Conservation (phyloP, 1,140 invertebrate species). For the Drosophila guanche region DNA sequence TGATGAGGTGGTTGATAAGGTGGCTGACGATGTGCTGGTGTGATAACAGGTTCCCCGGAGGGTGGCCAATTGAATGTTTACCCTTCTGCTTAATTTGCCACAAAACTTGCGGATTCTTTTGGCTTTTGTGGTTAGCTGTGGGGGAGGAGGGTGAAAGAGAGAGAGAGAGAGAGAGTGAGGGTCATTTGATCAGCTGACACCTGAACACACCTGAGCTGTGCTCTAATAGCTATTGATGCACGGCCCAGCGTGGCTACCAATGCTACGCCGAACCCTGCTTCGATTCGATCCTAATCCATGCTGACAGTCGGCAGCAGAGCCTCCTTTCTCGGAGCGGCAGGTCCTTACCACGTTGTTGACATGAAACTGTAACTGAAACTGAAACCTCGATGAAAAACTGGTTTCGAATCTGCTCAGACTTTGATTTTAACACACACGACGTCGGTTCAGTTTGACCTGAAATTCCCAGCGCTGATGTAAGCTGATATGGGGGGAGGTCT, state of each 20-base stretch:
- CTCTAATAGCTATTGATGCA: constrained; percentile 46
- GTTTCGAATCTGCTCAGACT: constrained; percentile 50
- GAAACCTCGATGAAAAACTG: constrained; percentile 41
- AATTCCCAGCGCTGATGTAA: constrained; percentile 73
- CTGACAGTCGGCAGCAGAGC: constrained; percentile 73
- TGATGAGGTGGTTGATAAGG: constrained; percentile 11
- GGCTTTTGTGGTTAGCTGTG: constrained; percentile 48
- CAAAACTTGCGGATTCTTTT: constrained; percentile 35
- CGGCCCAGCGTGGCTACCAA: constrained; percentile 35
- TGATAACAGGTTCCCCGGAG: constrained; percentile 61
- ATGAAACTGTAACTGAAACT: constrained; percentile 56
- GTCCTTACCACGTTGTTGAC: constrained; percentile 66
- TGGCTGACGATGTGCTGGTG: constrained; percentile 42
- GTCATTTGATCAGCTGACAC: constrained; percentile 75
- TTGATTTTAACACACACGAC: constrained; percentile 78
- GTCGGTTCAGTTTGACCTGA: constrained; percentile 45
- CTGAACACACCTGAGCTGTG: constrained; percentile 59
- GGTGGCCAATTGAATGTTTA: constrained; percentile 39
- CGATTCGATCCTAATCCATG: constrained; percentile 56
- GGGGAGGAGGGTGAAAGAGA: not conserved
- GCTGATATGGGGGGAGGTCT: constrained; percentile 42
- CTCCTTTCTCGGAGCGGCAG: constrained; percentile 42
- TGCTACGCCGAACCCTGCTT: not conserved
- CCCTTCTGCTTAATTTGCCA: constrained; percentile 44
- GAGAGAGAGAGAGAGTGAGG: not conserved